A percentile compares a stretch with the other conserved stretches of the same genome.
Evolutionary conservation across 2,113 vertebrate species (phyloP).

Genomic region (Urocitellus parryii): DNA sequence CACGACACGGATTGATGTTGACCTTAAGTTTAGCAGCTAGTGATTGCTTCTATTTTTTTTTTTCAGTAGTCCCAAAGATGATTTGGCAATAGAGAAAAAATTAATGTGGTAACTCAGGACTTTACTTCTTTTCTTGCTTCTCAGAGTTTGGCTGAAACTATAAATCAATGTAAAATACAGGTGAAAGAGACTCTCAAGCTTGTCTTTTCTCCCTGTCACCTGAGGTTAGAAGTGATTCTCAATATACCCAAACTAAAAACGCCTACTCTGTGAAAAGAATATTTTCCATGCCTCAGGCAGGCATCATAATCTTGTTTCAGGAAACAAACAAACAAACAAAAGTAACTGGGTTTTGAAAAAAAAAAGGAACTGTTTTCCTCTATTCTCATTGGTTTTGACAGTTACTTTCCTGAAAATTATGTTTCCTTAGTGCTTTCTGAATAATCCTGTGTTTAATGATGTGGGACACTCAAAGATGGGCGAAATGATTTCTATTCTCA

Average conservation of each 20-base stretch:
- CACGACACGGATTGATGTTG: background rate
- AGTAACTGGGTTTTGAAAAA: no score
- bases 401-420: constrained; percentile 25
- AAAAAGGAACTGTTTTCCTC: background rate
- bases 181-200: background rate
- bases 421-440: constrained; percentile 8
- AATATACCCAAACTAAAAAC: background rate
- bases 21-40: background rate
- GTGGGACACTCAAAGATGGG: background rate
- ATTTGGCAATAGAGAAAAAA: constrained; percentile 4
- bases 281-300: background rate
- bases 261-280: background rate
- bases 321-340: background rate
- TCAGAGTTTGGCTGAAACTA: background rate
- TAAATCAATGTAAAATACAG: background rate
- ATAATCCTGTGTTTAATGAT: background rate
- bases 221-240: background rate
- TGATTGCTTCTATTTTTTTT: background rate
- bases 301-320: background rate
- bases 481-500: constrained; percentile 34
- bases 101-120: background rate
- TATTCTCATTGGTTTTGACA: background rate
- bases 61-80: background rate
- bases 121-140: background rate
- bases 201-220: background rate